Evolutionary conservation across 2,113 vertebrate species (phyloP).

Genomic region (Ciconia maguari): DNA sequence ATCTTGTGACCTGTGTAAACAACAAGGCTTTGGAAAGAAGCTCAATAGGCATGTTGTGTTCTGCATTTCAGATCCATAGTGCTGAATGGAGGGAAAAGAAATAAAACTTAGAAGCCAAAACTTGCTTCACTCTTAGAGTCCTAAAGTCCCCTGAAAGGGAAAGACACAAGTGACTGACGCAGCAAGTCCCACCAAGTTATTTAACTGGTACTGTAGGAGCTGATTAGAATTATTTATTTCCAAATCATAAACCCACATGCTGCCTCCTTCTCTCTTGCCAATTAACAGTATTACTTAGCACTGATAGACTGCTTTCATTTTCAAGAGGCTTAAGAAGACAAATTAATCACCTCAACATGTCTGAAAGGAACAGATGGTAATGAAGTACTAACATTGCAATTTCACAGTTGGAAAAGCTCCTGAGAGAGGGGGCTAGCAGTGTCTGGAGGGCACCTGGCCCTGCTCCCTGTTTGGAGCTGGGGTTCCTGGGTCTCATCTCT

Average conservation of each 20-base stretch:
- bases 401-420: constrained; percentile 32
- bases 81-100: background rate
- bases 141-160: background rate
- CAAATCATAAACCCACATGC: background rate
- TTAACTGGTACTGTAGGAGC: background rate
- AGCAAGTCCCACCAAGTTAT: background rate
- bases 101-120: background rate
- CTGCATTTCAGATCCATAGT: background rate
- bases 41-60: background rate
- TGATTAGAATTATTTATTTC: background rate
- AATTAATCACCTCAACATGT: constrained; percentile 51
- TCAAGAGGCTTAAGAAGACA: constrained; percentile 43
- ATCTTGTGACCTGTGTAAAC: background rate
- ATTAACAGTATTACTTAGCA: constrained; percentile 49
- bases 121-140: background rate
- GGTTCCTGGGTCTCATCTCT: background rate
- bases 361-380: constrained; percentile 59
- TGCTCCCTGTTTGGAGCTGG: background rate
- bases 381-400: constrained; percentile 19
- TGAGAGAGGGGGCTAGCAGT: background rate
- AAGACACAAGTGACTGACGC: background rate
- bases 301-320: constrained; percentile 59
- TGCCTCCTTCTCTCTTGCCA: background rate
- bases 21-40: background rate
- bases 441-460: background rate